These are phyloP conservation scores for Cynopterus sphinx DNA, from an alignment of 2,797 vertebrate genomes.

Conservation along the genomic window DNA sequence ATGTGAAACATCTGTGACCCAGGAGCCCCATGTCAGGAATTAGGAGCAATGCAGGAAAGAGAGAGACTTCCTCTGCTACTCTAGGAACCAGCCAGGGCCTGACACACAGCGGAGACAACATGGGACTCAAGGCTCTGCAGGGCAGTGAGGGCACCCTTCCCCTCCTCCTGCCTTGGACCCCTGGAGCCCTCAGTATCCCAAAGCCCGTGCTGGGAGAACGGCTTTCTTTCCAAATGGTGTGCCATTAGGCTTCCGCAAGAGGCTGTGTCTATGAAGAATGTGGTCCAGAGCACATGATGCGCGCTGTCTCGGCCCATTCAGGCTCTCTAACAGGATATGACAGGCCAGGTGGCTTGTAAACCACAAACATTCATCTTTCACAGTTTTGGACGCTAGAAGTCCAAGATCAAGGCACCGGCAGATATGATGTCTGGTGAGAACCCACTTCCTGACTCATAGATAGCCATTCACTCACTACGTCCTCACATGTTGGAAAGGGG, in stretches of 20 bases:
- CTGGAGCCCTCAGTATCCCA: accelerated
- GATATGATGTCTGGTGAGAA: neutral
- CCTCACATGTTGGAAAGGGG: neutral
- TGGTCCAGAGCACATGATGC: neutral
- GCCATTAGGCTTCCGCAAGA: accelerated
- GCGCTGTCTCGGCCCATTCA: accelerated
- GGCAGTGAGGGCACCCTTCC: neutral
- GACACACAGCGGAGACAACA: accelerated
- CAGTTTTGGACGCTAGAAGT: neutral
- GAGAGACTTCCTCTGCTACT: neutral
- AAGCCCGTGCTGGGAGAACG: neutral
- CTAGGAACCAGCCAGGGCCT: neutral
- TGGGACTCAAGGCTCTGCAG: accelerated
- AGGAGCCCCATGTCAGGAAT: neutral
- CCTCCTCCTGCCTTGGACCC: neutral
- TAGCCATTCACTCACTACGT: neutral
- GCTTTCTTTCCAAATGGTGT: neutral
- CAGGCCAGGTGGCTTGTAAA: neutral
- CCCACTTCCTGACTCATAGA: neutral
- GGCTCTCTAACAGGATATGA: neutral
- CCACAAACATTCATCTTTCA: neutral
- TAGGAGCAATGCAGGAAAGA: neutral
- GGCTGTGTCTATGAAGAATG: neutral
- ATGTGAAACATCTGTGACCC: neutral
- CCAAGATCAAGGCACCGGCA: neutral